phyloP scores from a whole-genome alignment of 2,113 vertebrate genomes.

The Tor tambroides region DNA sequence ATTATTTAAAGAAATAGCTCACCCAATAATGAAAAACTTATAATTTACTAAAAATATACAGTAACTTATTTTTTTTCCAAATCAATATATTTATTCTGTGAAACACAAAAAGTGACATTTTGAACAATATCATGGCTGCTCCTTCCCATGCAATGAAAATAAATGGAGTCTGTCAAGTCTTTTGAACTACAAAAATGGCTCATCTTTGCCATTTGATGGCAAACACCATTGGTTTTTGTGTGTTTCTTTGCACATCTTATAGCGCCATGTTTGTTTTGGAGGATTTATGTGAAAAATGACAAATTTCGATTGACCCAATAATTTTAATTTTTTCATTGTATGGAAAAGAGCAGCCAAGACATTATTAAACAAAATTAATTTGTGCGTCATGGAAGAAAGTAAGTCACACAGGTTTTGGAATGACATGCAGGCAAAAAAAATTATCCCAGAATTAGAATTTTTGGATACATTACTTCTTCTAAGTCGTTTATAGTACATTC shows the following conservation, averaged over 20 bases:
- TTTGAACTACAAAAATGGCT: background rate
- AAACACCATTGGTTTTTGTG: no score
- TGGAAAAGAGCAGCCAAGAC: background rate
- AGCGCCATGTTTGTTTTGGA: no score
- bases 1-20: slow-evolving; percentile 53
- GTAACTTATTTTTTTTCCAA: background rate
- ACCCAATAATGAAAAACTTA: background rate
- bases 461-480: background rate
- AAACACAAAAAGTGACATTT: slow-evolving; percentile 15
- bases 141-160: background rate
- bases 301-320: background rate
- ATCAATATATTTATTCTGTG: slow-evolving; percentile 11
- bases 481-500: slow-evolving; percentile 64
- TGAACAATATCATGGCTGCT: background rate
- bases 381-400: background rate
- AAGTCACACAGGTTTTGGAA: background rate
- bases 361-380: background rate
- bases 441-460: background rate
- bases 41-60: background rate
- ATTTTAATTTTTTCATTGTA: background rate
- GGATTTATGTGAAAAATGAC: no score
- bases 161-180: background rate
- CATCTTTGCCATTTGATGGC: no score
- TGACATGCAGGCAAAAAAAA: background rate
- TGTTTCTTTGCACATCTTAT: no score